Evolutionary conservation across 2,888 invertebrate species (phyloP), one percentile per base, ranked within the genome.

Genomic region (Tridacna gigas): DNA sequence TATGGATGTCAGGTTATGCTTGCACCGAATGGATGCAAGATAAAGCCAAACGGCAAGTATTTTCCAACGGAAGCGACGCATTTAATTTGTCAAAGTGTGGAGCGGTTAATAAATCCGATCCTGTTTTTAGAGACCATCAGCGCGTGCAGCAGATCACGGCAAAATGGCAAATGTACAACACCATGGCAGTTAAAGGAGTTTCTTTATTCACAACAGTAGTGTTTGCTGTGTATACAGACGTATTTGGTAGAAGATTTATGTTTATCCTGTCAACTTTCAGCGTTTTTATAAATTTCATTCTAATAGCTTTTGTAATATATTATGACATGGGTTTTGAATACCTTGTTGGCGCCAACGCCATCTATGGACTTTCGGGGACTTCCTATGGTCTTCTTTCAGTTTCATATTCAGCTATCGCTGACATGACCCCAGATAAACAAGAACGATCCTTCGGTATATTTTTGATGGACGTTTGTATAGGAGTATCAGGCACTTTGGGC

Each of bases 1-100:
- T 83, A 20, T 77, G 80, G 74, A 69, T 83, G 56, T 48, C 80
- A 25, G 37, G 45, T 11, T 83, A 80, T 26, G 48, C 74, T 5
- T 28, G 48, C 13, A 80, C 56, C 56, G 83, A 83, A 67, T 83
- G 83, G 83, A 80, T 71, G 13, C 83, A 83, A 61, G 60, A 83
- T 63, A 45, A 56, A 20, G 66, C 74, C 0, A 83, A 80, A 69
- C 22, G 66, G 12, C 48, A 47, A 25, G 51, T 79, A 48, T 83
- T 83, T 69, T 56, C 66, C 0, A 80, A 80, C 56, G 77, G 48
- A 67, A 74, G 77, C 0, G 18, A 77, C n/a, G 15, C 25, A 0
- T 25, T 45, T 9, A 80, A 80, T 60, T 47, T 75, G 51, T 74
- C 74, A 0, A 48, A 48, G 48, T 79, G 79, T 56, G 79, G 79